Evolutionary conservation across 2,113 vertebrate species (phyloP), one percentile per base, ranked within the genome.

Genomic region (Empidonax alnorum): DNA sequence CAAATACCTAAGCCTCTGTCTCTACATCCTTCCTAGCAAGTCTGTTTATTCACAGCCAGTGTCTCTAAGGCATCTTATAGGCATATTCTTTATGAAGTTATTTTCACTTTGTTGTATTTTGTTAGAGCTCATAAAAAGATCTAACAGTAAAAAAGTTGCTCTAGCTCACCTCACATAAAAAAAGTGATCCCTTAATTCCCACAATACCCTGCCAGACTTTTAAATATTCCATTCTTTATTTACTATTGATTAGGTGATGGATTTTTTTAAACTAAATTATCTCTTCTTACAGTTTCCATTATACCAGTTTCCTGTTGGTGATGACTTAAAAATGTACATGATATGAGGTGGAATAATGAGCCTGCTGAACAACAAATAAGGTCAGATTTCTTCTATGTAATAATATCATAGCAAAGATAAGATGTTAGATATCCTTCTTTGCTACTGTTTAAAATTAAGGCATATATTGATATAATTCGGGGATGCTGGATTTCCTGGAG

Each of bases 51-150:
- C 78, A 67, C 46, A 80, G 13, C 7, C 52, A 31, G 10, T 17
- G 33, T 93, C 46, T 90, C 87, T 27, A 83, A 74, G 84, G 74
- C 24, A 83, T 76, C 49, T 83, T 94, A 56, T 3, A 87, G 87
- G 72, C 31, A 33, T 81, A 62, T 27, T 69, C 56, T 87, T 86
- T 85, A 82, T 53, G 25, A 93, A 91, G 66, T 73, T 71, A 79
- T 93, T 94, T 95, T 93, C 66, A 73, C 33, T 94, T 92, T 65
- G 28, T 66, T 90, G n/a, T 61, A 56, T 94, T 92, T 94, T 89
- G 18, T 89, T 78, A 82, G 53, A 84, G 23, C 27, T 90, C 22
- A 2, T 73, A 83, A 66, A 91, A 90, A 59, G 37, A 39, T 41
- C 59, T 91, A 53, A 44, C 35, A 75, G 44, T 79, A 79, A 85